Evolutionary conservation across 2,113 vertebrate genomes (phyloP), one percentile per base, ranked within the genome.

Genomic region (Tenrec ecaudatus): DNA sequence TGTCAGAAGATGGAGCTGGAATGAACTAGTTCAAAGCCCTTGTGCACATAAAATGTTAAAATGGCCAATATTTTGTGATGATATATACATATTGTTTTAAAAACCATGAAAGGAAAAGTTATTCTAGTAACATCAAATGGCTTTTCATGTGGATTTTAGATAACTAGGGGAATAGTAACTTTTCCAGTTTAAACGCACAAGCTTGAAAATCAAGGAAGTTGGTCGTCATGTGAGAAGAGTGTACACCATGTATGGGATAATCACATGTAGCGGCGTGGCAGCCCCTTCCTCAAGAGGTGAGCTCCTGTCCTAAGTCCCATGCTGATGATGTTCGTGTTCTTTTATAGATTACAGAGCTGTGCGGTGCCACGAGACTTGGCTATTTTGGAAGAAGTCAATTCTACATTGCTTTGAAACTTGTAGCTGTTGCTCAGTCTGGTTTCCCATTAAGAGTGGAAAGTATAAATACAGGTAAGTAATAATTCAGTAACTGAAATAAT

Each of bases 381-480:
- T 99, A 99, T 98, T 99, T 99, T 38, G 99, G 99, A 97, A 98
- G 99, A 97, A 99, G 99, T 98, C 99, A 99, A 81, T 99, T 99
- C 98, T 99, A 99, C 98, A 99, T 99, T 93, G 99, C 99, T 91
- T 98, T 99, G 98, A 99, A 99, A 97, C 99, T 99, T 96, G 99
- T 99, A 90, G 99, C 99, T 92, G 98, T 99, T 85, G 99, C 99
- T 96, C 99, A 99, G 68, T 99, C 99, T 36, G 99, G 99, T 95
- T 98, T 99, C 90, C 99, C 99, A 80, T 98, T 99, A 95, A 98
- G 99, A 96, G 98, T 99, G 96, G 99, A 99, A 97, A 99, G 99
- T 97, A 98, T 99, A 96, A 99, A 99, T 98, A 99, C 99, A 94
- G 99, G 99, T 99, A 98, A 98, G 97, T 97, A 53, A 90, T 27